Evolutionary conservation across 2,797 vertebrate genomes (phyloP).

Genomic region (Acanthopagrus latus): DNA sequence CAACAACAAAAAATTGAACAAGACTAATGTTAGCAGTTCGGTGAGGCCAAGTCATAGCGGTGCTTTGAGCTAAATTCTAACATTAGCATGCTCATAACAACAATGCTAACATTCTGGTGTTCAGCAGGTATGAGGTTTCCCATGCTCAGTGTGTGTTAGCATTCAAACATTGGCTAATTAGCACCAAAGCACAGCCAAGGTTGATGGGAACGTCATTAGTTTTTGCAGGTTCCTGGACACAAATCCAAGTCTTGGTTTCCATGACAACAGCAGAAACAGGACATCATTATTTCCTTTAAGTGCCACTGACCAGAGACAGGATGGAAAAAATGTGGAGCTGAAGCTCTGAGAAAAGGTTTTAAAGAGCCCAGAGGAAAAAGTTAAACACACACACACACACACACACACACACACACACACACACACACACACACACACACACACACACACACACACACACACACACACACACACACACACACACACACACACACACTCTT

Average conservation of each 20-base stretch:
- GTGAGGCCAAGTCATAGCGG: too few relatives aligned
- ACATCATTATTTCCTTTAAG: constrained; percentile 13
- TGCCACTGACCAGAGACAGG: constrained; percentile 14
- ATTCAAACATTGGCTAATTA: background rate
- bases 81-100: background rate
- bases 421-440: too few relatives aligned
- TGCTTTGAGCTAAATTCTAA: background rate
- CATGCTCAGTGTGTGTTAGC: too few relatives aligned
- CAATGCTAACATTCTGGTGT: background rate
- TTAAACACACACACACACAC: background rate
- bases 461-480: too few relatives aligned
- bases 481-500: background rate
- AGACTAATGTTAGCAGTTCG: too few relatives aligned
- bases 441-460: too few relatives aligned
- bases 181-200: background rate
- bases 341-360: background rate
- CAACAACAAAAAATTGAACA: too few relatives aligned
- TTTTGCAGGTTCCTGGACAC: background rate
- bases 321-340: constrained; percentile 35
- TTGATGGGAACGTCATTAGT: background rate
- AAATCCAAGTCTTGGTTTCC: constrained; percentile 19
- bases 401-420: background rate
- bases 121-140: too few relatives aligned
- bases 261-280: background rate
- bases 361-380: constrained; percentile 4